These are phyloP conservation scores for Bothrops jararaca DNA, from an alignment of 2,113 vertebrate species.

Conservation along the genomic window DNA sequence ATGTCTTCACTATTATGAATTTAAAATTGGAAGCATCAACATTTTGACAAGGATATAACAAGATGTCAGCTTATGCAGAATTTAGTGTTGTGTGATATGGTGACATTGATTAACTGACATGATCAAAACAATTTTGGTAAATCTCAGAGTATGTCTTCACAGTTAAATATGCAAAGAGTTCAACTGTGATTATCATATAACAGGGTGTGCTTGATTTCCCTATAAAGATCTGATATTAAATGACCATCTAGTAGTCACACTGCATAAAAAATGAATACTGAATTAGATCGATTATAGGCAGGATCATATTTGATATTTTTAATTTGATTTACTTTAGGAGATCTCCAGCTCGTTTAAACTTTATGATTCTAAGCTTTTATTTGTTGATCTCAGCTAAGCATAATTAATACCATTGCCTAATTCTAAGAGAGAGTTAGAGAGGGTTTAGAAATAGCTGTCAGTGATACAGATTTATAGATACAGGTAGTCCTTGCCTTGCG, in stretches of 20 bases:
- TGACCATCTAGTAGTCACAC: not conserved
- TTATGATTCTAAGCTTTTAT: not conserved
- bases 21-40: not conserved
- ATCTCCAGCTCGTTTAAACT: not conserved
- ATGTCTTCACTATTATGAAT: not conserved
- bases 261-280: not conserved
- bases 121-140: not conserved
- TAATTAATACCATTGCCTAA: not conserved
- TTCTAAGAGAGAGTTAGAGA: not conserved
- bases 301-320: not conserved
- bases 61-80: not conserved
- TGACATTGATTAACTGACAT: not conserved
- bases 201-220: not conserved
- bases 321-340: not conserved
- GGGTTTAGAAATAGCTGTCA: not conserved
- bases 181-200: not conserved
- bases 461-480: not conserved
- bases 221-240: not conserved
- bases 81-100: not conserved
- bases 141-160: not conserved
- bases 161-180: not conserved
- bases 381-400: not conserved
- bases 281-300: not conserved
- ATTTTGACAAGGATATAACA: not conserved
- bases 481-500: not conserved